Conservation (phyloP, 2,113 vertebrate genomes). For the Hydropotes inermis region DNA sequence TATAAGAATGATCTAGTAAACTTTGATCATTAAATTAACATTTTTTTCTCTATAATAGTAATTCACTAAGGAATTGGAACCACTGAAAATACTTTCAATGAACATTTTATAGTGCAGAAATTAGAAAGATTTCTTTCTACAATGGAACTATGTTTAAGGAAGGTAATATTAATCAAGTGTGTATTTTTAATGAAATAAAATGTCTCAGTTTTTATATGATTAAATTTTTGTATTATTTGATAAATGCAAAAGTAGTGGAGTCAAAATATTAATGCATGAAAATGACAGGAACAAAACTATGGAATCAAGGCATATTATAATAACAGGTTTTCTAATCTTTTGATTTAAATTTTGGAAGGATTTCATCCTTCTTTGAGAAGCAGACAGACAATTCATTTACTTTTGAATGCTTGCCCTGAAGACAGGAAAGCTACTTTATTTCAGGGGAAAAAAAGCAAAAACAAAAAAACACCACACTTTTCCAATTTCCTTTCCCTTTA, state of each 20-base stretch:
- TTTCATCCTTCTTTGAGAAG: neutral
- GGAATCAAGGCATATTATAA: neutral
- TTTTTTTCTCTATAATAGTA: neutral
- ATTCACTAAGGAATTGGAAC: neutral
- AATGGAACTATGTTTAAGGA: neutral
- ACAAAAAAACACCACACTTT: neutral
- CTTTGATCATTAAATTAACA: neutral
- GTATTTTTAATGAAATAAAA: neutral
- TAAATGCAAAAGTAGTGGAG: neutral
- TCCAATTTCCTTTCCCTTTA: neutral
- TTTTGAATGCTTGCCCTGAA: neutral
- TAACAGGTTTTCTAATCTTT: neutral
- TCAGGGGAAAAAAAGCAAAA: neutral
- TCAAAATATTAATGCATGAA: neutral
- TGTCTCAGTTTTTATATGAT: neutral
- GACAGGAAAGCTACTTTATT: neutral
- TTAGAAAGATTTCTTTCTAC: neutral
- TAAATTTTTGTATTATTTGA: neutral
- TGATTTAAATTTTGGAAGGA: neutral
- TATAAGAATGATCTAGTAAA: neutral
- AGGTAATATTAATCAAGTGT: neutral
- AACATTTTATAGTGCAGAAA: neutral
- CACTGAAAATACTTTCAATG: neutral
- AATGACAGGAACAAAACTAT: neutral
- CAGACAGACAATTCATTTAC: neutral